Evolutionary conservation across 2,113 vertebrate genomes (phyloP), one percentile per base, ranked within the genome.

Genomic region (Sciurus niger): DNA sequence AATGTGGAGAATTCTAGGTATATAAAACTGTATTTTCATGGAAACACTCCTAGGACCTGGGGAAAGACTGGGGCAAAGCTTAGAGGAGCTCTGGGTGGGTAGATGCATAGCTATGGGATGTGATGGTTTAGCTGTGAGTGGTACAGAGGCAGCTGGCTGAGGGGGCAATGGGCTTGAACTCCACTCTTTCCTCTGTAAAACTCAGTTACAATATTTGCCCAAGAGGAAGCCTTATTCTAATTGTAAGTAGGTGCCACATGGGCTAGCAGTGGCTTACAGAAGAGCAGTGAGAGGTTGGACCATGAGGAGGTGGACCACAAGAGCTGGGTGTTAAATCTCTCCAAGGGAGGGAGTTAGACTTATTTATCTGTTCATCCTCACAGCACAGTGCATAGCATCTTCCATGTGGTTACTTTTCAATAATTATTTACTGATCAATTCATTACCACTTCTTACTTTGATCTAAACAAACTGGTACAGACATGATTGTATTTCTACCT

Each of bases 171-270:
- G 48, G 55, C 20, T 43, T 22, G 6, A 77, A 65, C 60, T 76
- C 25, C 17, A 43, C 67, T 60, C 48, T 12, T 12, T 28, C 63
- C 9, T 94, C 18, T 43, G 70, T 70, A 37, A 51, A 82, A 37
- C 48, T 55, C 14, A 20, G 32, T 34, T 37, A 0, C 6, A 8
- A 8, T 1, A 22, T 46, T 20, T 18, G 20, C 6, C 16, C 8
- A 3, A 78, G 37, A 60, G 1, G 46, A 46, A 63, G 40, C 63
- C 40, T 76, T 5, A n/a, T 74, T 48, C 48, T n/a, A 20, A 32
- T 20, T n/a, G 22, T 43, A 34, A 10, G 7, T 10, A 8, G 18
- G 4, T 22, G 34, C 1, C n/a, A 12, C 12, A 2, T 17, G n/a
- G 34, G 34, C 53, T 10, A 28, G 46, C 25, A 51, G 6, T 18